Base-by-base conservation (phyloP, 1,140 invertebrate genomes). In the Andrena cerasifolii region DNA sequence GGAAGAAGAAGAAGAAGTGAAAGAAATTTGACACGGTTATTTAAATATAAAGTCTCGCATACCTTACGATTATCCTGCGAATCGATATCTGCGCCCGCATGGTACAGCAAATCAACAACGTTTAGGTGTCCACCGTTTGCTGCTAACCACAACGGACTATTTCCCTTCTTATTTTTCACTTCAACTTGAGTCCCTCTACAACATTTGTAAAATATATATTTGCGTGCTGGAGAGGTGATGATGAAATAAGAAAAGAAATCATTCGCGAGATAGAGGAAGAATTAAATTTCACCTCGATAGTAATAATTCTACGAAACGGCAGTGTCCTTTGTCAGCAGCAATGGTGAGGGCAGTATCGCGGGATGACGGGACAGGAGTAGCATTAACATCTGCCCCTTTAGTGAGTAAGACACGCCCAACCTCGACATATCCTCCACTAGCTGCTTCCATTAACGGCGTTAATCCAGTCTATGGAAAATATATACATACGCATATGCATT, bases 101-200 rank as follows among this genome's bases (percentile, higher is more conserved):
- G 95, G 86, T 98, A 97, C 1, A 99, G 93, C 79, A 98, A 94
- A 90, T 99, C 98, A 0, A 99, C 98, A 16, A 99, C 99, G 89
- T 97, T 98, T 31, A 99, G 93, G 92, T 99, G 99, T 16, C 99
- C 99, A 75, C 98, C 98, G 93, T 99, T 99, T 3, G 98, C 98
- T 4, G 99, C 98, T 58, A 99, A 92, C 99, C 99, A 99, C 0
- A 99, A 93, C 0, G 99, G 98, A 45, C 99, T 99, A 92, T 99
- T 99, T 63, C 99, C 99, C 93, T 99, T 99, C 90, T 99, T 99
- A 92, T 99, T 99, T 87, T 99, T 99, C 0, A 99, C 98, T 93
- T 99, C 98, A 6, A 99, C 97, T 80, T 96, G 95, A 40, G 98
- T 98, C 70, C 95, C 95, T 68, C 96, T 95, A 7, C 0, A 43